Evolutionary conservation across 2,888 invertebrate species (phyloP), one percentile per base, ranked within the genome.

Genomic region (Drosophila heteroneura): DNA sequence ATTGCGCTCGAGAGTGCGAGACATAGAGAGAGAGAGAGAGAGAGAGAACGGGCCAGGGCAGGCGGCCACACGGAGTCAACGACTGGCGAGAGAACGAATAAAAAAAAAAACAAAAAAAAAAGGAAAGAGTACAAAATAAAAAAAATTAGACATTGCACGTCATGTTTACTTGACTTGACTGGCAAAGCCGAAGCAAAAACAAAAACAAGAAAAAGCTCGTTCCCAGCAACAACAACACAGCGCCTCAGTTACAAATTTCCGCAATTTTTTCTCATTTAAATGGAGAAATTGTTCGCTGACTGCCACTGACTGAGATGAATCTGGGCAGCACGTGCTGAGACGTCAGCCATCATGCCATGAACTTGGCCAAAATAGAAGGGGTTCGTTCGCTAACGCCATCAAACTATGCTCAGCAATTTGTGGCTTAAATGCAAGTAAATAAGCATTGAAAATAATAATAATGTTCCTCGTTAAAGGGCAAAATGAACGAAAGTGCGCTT

Each of bases 111-210:
- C 37, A 54, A 41, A 35, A 33, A 37, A 69, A 52, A 60, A 47
- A n/a, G 47, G 14, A 35, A 60, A 54, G 39, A 16, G 19, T 26
- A 60, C 30, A 59, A 51, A 37, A 35, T 28, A 54, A 65, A 76
- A 85, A 81, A 85, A 80, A 82, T 86, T 84, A 82, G 84, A 86
- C 82, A 84, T 79, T 70, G 84, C 85, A 86, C 89, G 79, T 89
- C 84, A 85, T 85, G 89, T 85, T 85, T 85, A 86, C 85, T 86
- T 85, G 85, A 82, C 84, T 86, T 89, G 85, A 82, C 89, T 84
- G 70, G 74, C 86, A 83, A 79, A 71, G 69, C 67, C 68, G 26
- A 26, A 9, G 64, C 56, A 65, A 30, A 54, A 49, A 54, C 52
- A 37, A 44, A 56, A 53, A 53, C 26, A 47, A 54, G 47, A 32